Conservation (phyloP, 2,113 vertebrate genomes). For the Triplophysa tibetana region DNA sequence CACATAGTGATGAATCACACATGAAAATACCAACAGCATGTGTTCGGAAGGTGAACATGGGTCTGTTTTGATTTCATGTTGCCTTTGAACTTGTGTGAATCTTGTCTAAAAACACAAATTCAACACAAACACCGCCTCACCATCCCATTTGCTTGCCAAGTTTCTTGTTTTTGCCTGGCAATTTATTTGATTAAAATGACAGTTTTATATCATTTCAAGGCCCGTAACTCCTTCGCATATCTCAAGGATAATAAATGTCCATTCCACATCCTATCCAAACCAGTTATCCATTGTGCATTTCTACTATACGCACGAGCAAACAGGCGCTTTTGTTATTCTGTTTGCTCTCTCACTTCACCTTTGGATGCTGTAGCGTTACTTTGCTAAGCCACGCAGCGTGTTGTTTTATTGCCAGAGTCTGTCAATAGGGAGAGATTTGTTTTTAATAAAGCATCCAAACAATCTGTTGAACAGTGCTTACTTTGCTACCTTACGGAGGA, state of each 20-base stretch:
- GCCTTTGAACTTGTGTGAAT: not conserved
- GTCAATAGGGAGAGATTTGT: constrained; percentile 56
- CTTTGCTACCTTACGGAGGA: constrained; percentile 37
- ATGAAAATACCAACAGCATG: not conserved
- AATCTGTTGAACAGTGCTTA: constrained; percentile 49
- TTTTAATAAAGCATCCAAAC: constrained; percentile 56
- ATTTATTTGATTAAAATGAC: not conserved
- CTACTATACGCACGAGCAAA: constrained; percentile 48
- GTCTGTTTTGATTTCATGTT: constrained; percentile 1
- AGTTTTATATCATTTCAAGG: not conserved
- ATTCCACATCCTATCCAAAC: constrained; percentile 43
- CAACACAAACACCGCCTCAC: constrained; percentile 7
- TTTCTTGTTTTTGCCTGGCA: not conserved
- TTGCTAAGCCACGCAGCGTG: constrained; percentile 17
- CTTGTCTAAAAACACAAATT: constrained; percentile 32
- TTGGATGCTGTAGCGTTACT: constrained; percentile 19
- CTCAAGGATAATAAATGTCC: constrained; percentile 41
- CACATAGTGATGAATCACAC: no score
- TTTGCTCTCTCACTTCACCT: constrained; percentile 27
- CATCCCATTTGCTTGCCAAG: not conserved
- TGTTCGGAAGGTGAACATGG: not conserved
- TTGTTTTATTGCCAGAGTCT: constrained; percentile 46
- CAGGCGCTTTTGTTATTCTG: constrained; percentile 47
- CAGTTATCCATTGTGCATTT: constrained; percentile 22
- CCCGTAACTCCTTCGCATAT: constrained; percentile 14